Evolutionary conservation across 2,888 invertebrate species (phyloP), one percentile per base, ranked within the genome.

Genomic region (Dasysyrphus albostriatus): DNA sequence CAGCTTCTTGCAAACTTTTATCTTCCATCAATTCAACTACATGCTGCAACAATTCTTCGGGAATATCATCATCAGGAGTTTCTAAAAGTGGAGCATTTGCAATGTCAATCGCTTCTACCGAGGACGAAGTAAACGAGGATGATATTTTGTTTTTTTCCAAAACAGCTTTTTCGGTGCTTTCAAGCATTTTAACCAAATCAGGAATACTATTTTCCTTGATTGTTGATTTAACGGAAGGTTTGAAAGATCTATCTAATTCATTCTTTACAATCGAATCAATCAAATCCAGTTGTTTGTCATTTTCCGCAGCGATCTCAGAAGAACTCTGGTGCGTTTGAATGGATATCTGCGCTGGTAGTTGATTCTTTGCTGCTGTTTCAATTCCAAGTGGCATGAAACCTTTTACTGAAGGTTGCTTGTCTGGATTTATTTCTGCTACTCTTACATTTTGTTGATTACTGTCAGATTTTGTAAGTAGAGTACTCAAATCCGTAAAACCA

Each of bases 11-110:
- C 80, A 96, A 92, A 89, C 95, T 95, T 90, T 95, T 94, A 78
- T 95, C 95, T 47, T 92, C 90, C 10, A 95, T 96, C 32, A 96
- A 92, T 73, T 95, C 95, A 2, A 96, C 96, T n/a, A 96, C 96
- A 92, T 96, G 95, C 93, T 95, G 95, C 49, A 96, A 91, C 88
- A 96, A 94, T 91, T 96, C 96, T 88, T 95, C 96, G 1, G 95
- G 94, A 69, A 96, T 93, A 34, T 94, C 95, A 91, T 95, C 94
- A 88, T 94, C 95, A 89, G 95, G 94, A n/a, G 95, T 94, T 37
- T 91, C 91, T 61, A 92, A 76, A 32, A 92, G 88, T 4, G 89
- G 90, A 12, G 90, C 90, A 87, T 89, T 90, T 61, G 89, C 87
- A 24, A 92, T 90, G 78, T 92, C 91, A 49, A 92, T 91, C 29